Evolutionary conservation across 2,888 invertebrate species (phyloP), one percentile per base, ranked within the genome.

Genomic region (Drosophila nr. perissopoda): DNA sequence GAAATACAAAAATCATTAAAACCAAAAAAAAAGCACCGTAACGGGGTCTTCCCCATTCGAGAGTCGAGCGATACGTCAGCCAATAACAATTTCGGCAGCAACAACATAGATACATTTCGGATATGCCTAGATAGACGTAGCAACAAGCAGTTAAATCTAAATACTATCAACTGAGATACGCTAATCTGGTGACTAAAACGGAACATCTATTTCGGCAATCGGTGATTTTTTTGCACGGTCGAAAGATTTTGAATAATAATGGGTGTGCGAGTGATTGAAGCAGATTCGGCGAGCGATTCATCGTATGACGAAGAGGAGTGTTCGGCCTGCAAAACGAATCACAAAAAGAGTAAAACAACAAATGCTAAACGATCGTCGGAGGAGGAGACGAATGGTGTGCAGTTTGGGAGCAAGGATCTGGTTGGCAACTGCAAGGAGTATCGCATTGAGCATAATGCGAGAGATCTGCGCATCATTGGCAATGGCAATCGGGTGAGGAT

Each of bases 401-500:
- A 60, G 0, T 76, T 64, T 13, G 67, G 58, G 11, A 90, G 86
- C 65, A 86, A 85, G 34, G 92, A 93, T 72, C 79, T 92, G 29
- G 81, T 93, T n/a, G 92, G 92, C 34, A 93, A 93, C 63, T 88
- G 85, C 69, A 93, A 93, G 76, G 92, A 93, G 62, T 90, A 92
- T 31, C 92, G 91, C 61, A 91, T 93, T 4, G 91, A 92, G 58
- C 81, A 85, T 33, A 93, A 93, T 72, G 73, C 79, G 21, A 76
- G 80, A 4, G 85, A 92, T 61, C 64, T 93, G 16, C 90, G 93
- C 7, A 91, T 93, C 27, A 91, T 93, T 34, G 93, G 93, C 5
- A 93, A 93, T 62, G 85, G 90, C 51, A 93, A 93, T 73, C 91
- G 92, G n/a, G 90, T 93, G 70, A 89, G 91, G n/a, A 89, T 93